Evolutionary conservation across 2,113 vertebrate genomes (phyloP), one percentile per base, ranked within the genome.

Genomic region (Plectropomus leopardus): DNA sequence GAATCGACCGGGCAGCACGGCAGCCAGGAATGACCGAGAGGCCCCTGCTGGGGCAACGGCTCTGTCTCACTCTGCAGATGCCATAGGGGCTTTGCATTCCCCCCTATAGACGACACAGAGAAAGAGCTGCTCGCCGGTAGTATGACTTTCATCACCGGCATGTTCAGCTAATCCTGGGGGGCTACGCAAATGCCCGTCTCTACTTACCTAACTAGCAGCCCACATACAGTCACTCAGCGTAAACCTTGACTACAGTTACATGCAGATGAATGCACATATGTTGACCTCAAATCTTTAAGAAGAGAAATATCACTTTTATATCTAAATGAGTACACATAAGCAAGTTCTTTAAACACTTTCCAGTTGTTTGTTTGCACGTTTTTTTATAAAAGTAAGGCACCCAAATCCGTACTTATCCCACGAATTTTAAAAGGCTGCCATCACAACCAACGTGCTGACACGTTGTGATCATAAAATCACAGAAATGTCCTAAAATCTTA

Each of bases 61-160:
- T 70, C 67, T 23, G 54, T 17, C 30, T 73, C 78, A 77, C 84
- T 82, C 71, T 81, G 79, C 75, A 88, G 80, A 90, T 83, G 80
- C 72, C 86, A 82, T 77, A 55, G 57, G 44, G 75, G 73, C 34
- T 89, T 36, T 58, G 65, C 60, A 78, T 81, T 23, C 36, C 40
- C 36, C 24, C 34, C 72, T 71, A 67, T 42, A 80, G 77, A 72
- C 7, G 24, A 60, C 24, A 78, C 23, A 69, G 74, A 64, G 64
- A 76, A 48, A 58, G 51, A 59, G 16, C 51, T 55, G 71, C 50
- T 28, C 53, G 57, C 61, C 76, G 17, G 15, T 47, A 51, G 47
- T 23, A 51, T 32, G 77, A 54, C 26, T 78, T 81, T 74, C 51
- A 69, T 60, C 58, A 40, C 21, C 70, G 78, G 57, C 30, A 66